Evolutionary conservation across 2,113 vertebrate species (phyloP).

Genomic region (Eidolon helvum): DNA sequence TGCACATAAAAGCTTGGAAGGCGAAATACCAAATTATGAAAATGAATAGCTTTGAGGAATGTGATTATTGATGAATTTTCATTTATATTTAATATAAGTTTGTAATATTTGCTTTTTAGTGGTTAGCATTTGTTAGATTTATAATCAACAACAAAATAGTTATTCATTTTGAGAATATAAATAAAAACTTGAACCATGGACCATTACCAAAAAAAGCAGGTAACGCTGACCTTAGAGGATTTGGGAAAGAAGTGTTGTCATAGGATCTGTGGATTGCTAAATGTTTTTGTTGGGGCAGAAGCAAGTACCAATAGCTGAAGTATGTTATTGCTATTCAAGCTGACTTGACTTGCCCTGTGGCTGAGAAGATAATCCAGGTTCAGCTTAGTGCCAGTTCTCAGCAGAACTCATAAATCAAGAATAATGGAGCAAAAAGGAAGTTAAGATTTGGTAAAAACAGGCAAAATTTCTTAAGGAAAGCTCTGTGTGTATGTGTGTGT

Average conservation of each 20-base stretch:
- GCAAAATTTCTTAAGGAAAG: not conserved
- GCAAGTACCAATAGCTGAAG: not conserved
- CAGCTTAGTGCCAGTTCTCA: not conserved
- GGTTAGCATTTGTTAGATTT: not conserved
- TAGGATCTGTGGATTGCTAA: not conserved
- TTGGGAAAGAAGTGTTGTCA: not conserved
- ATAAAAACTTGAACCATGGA: not conserved
- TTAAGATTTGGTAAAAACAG: not conserved
- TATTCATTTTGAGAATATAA: conserved; percentile 10
- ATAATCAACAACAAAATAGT: not conserved
- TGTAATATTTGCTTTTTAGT: not conserved
- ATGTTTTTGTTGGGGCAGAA: not conserved
- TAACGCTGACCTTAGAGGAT: not conserved
- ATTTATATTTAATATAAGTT: not conserved
- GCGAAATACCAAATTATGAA: not conserved
- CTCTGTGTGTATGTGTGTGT: not conserved
- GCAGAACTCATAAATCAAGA: not conserved
- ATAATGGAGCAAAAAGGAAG: not conserved
- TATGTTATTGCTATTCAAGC: not conserved
- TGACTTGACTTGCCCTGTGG: not conserved
- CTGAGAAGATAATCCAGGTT: not conserved
- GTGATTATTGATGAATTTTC: not conserved
- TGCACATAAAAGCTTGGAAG: not conserved
- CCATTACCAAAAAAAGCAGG: not conserved
- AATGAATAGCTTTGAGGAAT: not conserved